phyloP scores from a whole-genome alignment of 2,888 invertebrate species.

The Resseliella maxima region DNA sequence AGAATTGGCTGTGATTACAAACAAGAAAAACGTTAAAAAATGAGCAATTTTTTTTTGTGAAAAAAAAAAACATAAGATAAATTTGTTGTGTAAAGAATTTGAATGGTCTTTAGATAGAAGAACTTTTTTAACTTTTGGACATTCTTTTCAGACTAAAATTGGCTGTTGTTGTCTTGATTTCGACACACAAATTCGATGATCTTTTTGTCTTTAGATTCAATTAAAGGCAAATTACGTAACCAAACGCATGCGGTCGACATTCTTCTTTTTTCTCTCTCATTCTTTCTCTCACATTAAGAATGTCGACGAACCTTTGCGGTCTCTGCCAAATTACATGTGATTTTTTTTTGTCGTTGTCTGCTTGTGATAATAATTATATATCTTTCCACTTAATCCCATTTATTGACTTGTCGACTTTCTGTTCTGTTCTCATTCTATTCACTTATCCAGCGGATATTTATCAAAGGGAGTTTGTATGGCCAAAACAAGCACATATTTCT shows the following conservation, averaged over 20 bases:
- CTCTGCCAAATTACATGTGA: conserved; percentile 15
- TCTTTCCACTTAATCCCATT: conserved; percentile 21
- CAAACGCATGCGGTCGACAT: neutral
- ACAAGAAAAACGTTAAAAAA: neutral
- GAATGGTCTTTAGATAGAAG: neutral
- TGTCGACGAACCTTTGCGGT: neutral
- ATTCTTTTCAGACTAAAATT: no score
- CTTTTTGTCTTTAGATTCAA: neutral
- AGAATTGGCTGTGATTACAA: neutral
- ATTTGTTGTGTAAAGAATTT: no score
- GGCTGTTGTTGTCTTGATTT: neutral
- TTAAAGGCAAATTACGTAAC: neutral
- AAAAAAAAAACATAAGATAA: no score
- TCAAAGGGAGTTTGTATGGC: neutral
- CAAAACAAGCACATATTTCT: neutral
- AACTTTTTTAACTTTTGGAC: neutral
- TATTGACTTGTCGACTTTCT: neutral
- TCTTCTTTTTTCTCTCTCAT: neutral
- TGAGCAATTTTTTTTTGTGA: no score
- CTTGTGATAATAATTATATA: conserved; percentile 19
- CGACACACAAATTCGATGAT: neutral
- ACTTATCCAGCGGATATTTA: neutral
- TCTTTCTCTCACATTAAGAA: neutral
- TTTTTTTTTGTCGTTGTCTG: no score
- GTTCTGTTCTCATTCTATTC: neutral